Conservation (phyloP, 2,797 vertebrate genomes). For the Smutsia temminckii region DNA sequence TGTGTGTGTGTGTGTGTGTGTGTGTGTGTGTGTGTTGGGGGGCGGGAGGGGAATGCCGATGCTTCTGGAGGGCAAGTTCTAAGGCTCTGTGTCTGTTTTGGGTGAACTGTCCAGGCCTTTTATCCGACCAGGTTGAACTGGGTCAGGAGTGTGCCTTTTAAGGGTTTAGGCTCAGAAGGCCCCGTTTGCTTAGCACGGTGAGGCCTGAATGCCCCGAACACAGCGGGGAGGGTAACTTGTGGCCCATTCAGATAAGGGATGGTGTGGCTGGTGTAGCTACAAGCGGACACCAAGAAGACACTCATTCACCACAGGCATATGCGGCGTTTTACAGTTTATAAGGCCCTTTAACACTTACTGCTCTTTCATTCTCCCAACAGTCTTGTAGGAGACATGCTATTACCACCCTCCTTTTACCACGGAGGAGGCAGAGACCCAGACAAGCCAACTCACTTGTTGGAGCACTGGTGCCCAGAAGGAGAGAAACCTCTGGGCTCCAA, state of each 20-base stretch:
- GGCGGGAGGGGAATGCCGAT: too few relatives aligned
- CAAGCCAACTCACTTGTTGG: background rate
- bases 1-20: background rate
- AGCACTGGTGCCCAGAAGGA: background rate
- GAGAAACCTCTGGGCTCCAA: background rate
- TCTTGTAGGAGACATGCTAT: background rate
- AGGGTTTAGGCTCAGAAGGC: background rate
- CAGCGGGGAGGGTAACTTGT: fast-evolving
- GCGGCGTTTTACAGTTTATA: background rate
- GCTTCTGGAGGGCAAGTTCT: too few relatives aligned
- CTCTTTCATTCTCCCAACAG: background rate
- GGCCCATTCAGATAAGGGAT: background rate
- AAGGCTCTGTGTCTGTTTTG: background rate
- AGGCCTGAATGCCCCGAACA: background rate
- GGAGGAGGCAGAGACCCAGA: background rate
- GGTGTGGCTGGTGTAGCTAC: background rate
- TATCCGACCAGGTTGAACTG: background rate
- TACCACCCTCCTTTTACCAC: background rate
- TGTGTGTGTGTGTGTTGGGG: background rate
- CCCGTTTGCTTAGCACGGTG: background rate
- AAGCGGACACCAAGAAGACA: background rate
- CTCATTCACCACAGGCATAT: background rate
- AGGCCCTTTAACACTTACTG: background rate
- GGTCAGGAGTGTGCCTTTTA: background rate
- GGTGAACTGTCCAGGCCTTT: background rate